Percentiles rank a stretch among this genome's conserved stretches.
Evolutionary conservation across 2,113 vertebrate genomes (phyloP).

Genomic region (Microtus pennsylvanicus): DNA sequence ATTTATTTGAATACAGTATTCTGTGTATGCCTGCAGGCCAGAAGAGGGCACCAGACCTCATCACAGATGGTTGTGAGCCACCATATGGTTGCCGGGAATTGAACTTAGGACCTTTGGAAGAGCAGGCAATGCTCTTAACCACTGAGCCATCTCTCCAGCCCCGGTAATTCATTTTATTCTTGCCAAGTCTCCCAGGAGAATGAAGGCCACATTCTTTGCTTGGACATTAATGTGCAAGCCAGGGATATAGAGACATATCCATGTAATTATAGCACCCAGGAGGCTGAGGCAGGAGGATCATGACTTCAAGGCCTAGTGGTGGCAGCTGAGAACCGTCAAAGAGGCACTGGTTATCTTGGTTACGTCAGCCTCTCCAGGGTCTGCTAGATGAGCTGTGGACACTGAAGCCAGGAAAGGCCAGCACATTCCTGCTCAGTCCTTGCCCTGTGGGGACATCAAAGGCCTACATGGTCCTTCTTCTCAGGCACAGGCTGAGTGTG

Average conservation of each 20-base stretch:
- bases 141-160: too few species aligned
- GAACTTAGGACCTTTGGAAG: too few species aligned
- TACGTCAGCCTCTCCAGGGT: not conserved
- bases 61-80: too few species aligned
- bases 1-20: too few species aligned
- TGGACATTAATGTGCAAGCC: not conserved
- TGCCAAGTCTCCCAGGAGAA: not conserved
- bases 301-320: not conserved
- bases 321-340: too few species aligned
- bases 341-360: too few species aligned
- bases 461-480: not conserved
- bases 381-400: too few species aligned
- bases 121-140: too few species aligned
- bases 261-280: not conserved
- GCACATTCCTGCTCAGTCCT: too few species aligned
- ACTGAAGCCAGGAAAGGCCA: not conserved
- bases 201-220: fast-evolving
- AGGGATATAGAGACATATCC: not conserved
- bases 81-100: too few species aligned
- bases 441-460: not conserved
- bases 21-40: too few species aligned
- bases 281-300: not conserved
- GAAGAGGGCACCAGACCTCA: too few species aligned
- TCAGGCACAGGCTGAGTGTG: not conserved
- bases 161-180: not conserved